Base-by-base conservation (phyloP, 2,113 vertebrate species). In the Beaufortia kweichowensis region DNA sequence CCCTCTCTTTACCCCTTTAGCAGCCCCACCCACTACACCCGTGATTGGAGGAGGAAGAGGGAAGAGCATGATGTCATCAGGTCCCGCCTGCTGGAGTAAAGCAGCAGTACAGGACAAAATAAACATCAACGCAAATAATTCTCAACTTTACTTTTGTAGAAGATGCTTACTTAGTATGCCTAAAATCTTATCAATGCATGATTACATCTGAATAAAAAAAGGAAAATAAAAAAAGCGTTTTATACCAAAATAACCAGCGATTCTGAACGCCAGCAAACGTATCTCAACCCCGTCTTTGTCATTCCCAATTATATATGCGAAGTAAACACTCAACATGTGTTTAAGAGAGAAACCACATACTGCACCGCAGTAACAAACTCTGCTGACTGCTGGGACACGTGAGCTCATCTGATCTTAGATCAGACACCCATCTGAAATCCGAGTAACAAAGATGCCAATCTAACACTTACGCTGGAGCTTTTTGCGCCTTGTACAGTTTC, bases 391-490 rank as follows among this genome's bases (percentile, higher is more conserved):
- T 69, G 48, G 29, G 48, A 69, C 5, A 55, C 9, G 6, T 23
- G 12, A 56, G 55, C 55, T 35, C 11, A 2, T n/a, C 39, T 17
- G 33, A 73, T 29, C 48, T 69, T 1, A 23, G 64, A 65, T 7
- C 26, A 50, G 39, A 33, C 35, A 19, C 10, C 72, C 78, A 33
- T 59, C 66, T 72, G 61, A 67, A 81, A 61, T 77, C 75, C 6
- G 79, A 6, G 24, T 8, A 19, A 23, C 26, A 39, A 19, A 1
- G 4, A 72, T 12, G 10, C 39, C 10, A n/a, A 15, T 24, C 23
- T 35, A 75, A 31, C 24, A 84, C 82, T 84, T 81, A 84, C 82
- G 24, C 66, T 81, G n/a, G 82, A n/a, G 31, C 35, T 69, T 76
- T 63, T 79, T 63, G 79, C 71, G 28, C 55, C 76, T n/a, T 76